phyloP scores from a whole-genome alignment of 35 echinoderm and acorn worm species.

The Strongylocentrotus purpuratus region DNA sequence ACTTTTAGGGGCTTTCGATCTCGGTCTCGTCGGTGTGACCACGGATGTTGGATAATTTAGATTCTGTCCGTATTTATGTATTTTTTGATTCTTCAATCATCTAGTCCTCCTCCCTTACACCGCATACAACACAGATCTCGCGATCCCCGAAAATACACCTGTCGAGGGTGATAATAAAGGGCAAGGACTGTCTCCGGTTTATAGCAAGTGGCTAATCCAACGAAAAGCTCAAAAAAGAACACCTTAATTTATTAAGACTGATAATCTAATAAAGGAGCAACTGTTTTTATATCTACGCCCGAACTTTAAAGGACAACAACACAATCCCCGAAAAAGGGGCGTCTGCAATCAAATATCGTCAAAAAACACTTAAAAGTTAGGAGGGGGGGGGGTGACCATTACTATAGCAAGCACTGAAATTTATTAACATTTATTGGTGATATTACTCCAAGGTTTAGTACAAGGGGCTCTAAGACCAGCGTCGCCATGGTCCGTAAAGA shows the following conservation, averaged over 20 bases:
- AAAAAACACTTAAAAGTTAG: not conserved
- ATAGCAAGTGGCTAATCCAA: not conserved
- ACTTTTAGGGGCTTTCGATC: too few relatives aligned
- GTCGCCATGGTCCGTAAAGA: not conserved
- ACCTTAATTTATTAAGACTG: not conserved
- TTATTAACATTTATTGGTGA: not conserved
- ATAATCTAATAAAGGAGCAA: not conserved
- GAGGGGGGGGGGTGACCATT: not conserved
- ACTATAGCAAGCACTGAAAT: not conserved
- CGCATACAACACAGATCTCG: too few relatives aligned
- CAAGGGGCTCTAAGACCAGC: not conserved
- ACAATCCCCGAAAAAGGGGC: not conserved
- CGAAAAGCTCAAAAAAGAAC: not conserved
- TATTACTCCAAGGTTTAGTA: not conserved
- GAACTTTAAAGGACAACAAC: not conserved
- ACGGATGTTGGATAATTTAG: too few relatives aligned
- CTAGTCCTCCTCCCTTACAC: too few relatives aligned
- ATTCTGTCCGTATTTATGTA: too few relatives aligned
- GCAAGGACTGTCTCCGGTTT: too few relatives aligned
- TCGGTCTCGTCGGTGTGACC: too few relatives aligned
- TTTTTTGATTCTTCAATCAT: too few relatives aligned
- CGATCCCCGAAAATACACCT: too few relatives aligned
- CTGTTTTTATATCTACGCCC: not conserved
- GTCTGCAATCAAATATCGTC: not conserved
- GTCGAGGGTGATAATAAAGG: too few relatives aligned